phyloP scores from a whole-genome alignment of 2,113 vertebrate genomes.

The Scytalopus superciliaris region DNA sequence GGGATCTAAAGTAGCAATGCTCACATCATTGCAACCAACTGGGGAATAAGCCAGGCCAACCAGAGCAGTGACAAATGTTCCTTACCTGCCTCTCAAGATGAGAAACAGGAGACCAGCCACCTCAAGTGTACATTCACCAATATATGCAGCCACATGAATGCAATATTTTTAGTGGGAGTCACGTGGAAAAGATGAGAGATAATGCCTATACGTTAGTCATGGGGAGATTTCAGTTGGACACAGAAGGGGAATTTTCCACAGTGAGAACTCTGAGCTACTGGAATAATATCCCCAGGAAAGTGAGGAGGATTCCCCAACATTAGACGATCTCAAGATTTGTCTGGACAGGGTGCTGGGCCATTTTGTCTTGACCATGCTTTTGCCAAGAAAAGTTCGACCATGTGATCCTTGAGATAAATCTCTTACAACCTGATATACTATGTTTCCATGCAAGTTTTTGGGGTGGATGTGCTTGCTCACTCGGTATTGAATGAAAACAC shows the following conservation, averaged over 20 bases:
- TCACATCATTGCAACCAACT: not conserved
- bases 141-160: not conserved
- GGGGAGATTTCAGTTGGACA: not conserved
- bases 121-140: not conserved
- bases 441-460: not conserved
- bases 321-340: not conserved
- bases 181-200: not conserved
- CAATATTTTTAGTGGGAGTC: not conserved
- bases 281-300: not conserved
- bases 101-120: not conserved
- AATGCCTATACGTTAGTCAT: not conserved
- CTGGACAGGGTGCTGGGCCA: not conserved
- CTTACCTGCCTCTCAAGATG: not conserved
- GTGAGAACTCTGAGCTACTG: not conserved
- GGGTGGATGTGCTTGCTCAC: not conserved
- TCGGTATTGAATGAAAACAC: not conserved
- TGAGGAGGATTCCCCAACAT: accelerated
- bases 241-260: not conserved
- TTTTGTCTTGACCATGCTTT: not conserved
- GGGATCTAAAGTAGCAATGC: not conserved
- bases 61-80: not conserved
- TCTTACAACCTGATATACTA: not conserved
- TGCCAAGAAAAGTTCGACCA: not conserved
- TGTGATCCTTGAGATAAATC: not conserved
- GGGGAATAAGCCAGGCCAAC: not conserved